A percentile compares a stretch with the other conserved stretches of the same genome.
These are phyloP conservation scores for Drosophila eohydei DNA, from an alignment of 2,888 invertebrate species.

Conservation along the genomic window DNA sequence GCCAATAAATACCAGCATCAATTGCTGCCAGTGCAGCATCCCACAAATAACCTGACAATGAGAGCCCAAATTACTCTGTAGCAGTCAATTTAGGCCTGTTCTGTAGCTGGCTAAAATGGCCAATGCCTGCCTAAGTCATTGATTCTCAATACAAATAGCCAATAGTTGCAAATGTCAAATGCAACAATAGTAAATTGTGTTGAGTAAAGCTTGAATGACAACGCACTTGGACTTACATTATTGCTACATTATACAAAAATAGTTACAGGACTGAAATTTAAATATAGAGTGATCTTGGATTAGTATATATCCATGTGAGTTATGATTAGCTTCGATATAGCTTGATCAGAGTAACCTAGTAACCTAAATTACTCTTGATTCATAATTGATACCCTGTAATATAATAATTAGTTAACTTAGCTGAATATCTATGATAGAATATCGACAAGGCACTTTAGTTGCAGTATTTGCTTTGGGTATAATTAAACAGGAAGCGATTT, in stretches of 20 bases:
- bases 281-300: too few species aligned
- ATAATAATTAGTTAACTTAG: background rate
- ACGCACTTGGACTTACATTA: slow-evolving; percentile 1
- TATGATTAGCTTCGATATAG: background rate
- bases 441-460: background rate
- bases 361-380: background rate
- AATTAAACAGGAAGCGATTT: slow-evolving; percentile 33
- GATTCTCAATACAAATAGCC: slow-evolving; percentile 6
- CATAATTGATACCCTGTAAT: background rate
- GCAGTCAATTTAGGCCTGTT: slow-evolving; percentile 39
- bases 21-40: slow-evolving; percentile 20
- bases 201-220: slow-evolving; percentile 24
- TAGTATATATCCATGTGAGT: background rate
- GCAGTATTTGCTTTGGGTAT: slow-evolving; percentile 5
- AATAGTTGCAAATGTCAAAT: background rate
- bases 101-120: slow-evolving; percentile 35
- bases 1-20: slow-evolving; percentile 53
- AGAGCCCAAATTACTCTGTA: slow-evolving; percentile 57
- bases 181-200: slow-evolving; percentile 3
- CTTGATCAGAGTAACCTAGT: background rate
- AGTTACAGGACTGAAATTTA: background rate
- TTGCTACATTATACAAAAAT: slow-evolving; percentile 5
- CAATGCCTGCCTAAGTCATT: slow-evolving; percentile 6
- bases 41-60: slow-evolving; percentile 43
- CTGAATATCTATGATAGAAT: background rate